These are phyloP conservation scores for Orchesella flavescens DNA, from an alignment of 2,888 invertebrate species.

Conservation along the genomic window DNA sequence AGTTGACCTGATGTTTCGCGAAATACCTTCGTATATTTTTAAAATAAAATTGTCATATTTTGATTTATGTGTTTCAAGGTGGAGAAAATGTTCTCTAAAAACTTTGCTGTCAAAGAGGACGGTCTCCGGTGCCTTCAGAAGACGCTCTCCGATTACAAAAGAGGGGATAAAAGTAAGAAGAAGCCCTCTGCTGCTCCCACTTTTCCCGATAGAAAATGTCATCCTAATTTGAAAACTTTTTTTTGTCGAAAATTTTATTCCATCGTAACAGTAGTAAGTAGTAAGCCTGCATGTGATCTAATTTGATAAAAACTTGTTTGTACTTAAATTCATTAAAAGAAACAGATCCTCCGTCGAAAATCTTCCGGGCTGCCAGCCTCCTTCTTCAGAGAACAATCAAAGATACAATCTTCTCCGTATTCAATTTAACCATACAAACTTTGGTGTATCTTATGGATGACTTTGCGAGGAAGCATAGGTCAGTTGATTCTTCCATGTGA, in stretches of 20 bases:
- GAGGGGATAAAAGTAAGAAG: slow-evolving; percentile 71
- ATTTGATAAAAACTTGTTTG: not conserved
- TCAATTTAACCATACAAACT: slow-evolving; percentile 87
- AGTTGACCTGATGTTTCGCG: no score
- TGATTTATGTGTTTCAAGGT: slow-evolving; percentile 81
- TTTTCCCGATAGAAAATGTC: no score
- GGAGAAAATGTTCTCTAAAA: slow-evolving; percentile 92
- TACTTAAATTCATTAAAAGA: slow-evolving; percentile 45
- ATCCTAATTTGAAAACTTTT: no score
- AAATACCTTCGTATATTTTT: no score
- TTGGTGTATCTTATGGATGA: slow-evolving; percentile 86
- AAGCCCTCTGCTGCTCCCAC: not conserved
- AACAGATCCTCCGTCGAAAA: slow-evolving; percentile 71
- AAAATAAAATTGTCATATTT: no score
- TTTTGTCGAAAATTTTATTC: no score
- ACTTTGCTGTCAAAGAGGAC: slow-evolving; percentile 91
- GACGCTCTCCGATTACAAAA: slow-evolving; percentile 74
- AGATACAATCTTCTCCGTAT: slow-evolving; percentile 92
- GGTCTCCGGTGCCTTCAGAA: slow-evolving; percentile 83
- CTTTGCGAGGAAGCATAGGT: slow-evolving; percentile 85
- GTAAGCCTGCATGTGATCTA: not conserved
- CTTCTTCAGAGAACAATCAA: slow-evolving; percentile 86
- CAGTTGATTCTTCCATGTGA: slow-evolving; percentile 53
- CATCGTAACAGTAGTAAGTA: no score
- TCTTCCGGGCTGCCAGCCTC: slow-evolving; percentile 82